phyloP scores from a whole-genome alignment of 2,888 invertebrate species.

The Tortricodes alternella region DNA sequence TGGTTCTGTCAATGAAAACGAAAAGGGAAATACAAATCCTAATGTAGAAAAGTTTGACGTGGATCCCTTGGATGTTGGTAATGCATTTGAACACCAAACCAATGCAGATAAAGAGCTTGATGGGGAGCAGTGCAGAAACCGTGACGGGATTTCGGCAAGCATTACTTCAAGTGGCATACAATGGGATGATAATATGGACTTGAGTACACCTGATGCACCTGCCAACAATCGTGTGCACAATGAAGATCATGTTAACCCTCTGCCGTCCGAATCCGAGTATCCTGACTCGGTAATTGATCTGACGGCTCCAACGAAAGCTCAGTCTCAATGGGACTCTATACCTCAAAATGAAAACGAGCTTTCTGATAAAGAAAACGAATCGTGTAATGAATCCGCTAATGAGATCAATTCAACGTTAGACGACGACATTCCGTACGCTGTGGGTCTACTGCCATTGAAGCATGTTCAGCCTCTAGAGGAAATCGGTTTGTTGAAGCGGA shows the following conservation, averaged over 20 bases:
- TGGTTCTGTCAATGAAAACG: slow-evolving; percentile 39
- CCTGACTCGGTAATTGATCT: slow-evolving; percentile 54
- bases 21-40: slow-evolving; percentile 33
- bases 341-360: slow-evolving; percentile 44
- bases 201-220: slow-evolving; percentile 40
- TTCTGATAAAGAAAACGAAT: slow-evolving; percentile 53
- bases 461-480: slow-evolving; percentile 54
- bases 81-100: slow-evolving; percentile 32
- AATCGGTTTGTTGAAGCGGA: slow-evolving; percentile 56
- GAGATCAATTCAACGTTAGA: slow-evolving; percentile 46
- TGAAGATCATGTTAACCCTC: slow-evolving; percentile 35
- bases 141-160: slow-evolving; percentile 41
- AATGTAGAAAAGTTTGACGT: slow-evolving; percentile 43
- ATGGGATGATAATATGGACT: slow-evolving; percentile 50
- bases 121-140: slow-evolving; percentile 38
- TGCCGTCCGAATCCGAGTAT: slow-evolving; percentile 40
- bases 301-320: slow-evolving; percentile 45
- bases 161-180: slow-evolving; percentile 42
- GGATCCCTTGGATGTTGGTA: slow-evolving; percentile 32
- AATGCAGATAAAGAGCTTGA: slow-evolving; percentile 35
- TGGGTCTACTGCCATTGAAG: slow-evolving; percentile 69
- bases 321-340: slow-evolving; percentile 46
- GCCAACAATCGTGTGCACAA: slow-evolving; percentile 33
- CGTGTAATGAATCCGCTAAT: slow-evolving; percentile 36
- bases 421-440: slow-evolving; percentile 73